Evolutionary conservation across 2,113 vertebrate genomes (phyloP).

Genomic region (Brachirus orientalis): DNA sequence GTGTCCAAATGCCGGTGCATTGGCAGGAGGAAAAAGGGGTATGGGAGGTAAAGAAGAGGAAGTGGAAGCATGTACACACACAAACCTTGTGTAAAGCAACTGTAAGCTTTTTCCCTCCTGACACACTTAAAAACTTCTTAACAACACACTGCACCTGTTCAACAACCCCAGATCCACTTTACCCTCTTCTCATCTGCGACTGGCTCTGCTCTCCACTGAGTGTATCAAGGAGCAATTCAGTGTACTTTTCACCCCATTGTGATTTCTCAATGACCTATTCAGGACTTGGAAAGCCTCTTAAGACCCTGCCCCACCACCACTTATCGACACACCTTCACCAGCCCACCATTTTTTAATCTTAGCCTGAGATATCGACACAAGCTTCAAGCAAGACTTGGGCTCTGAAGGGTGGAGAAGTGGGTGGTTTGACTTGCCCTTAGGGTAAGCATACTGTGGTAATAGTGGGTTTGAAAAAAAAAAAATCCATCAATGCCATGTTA

Average conservation of each 20-base stretch:
- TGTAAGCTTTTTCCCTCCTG: background rate
- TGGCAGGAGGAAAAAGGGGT: slow-evolving; percentile 17
- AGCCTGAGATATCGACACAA: slow-evolving; percentile 31
- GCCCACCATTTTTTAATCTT: slow-evolving; percentile 19
- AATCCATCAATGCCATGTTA: slow-evolving; percentile 33
- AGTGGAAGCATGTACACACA: slow-evolving; percentile 35
- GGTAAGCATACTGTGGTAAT: slow-evolving; percentile 40
- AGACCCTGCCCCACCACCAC: slow-evolving; percentile 1
- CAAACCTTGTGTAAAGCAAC: no score
- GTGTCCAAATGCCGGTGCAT: slow-evolving; percentile 52
- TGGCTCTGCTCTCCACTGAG: slow-evolving; percentile 15
- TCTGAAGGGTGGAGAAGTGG: slow-evolving; percentile 30
- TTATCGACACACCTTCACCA: slow-evolving; percentile 28
- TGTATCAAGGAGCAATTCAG: slow-evolving; percentile 56
- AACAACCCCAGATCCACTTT: background rate
- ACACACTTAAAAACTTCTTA: background rate
- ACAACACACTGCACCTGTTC: background rate
- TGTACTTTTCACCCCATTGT: slow-evolving; percentile 68
- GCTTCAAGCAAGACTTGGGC: slow-evolving; percentile 32
- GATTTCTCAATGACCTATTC: slow-evolving; percentile 58
- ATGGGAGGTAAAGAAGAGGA: slow-evolving; percentile 41
- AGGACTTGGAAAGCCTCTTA: slow-evolving; percentile 51
- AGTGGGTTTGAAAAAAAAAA: background rate
- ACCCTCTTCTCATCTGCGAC: slow-evolving; percentile 7
- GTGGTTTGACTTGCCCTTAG: slow-evolving; percentile 43